Evolutionary conservation across 2,113 vertebrate genomes (phyloP).

Genomic region (Salvelinus fontinalis): DNA sequence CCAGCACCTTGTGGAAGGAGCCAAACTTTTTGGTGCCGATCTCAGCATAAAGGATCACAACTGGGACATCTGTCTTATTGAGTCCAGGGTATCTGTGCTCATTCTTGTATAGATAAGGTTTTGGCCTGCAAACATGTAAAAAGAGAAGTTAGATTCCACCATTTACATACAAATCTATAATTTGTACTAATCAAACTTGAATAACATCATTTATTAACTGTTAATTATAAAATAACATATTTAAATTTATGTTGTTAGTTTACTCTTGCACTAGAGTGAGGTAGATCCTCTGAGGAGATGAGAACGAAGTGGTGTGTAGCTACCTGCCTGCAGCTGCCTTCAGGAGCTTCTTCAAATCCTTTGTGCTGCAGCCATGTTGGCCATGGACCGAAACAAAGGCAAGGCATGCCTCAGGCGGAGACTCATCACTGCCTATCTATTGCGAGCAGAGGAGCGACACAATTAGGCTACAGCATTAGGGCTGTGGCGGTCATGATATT

Average conservation of each 20-base stretch:
- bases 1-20: constrained; percentile 85
- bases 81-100: constrained; percentile 87
- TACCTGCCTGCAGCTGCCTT: constrained; percentile 91
- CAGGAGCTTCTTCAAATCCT: constrained; percentile 91
- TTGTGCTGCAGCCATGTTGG: constrained; percentile 86
- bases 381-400: constrained; percentile 90
- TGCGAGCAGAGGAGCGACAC: constrained; percentile 9
- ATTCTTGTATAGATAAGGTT: constrained; percentile 85
- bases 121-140: constrained; percentile 76
- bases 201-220: background rate
- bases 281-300: constrained; percentile 4
- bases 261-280: background rate
- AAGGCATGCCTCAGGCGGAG: constrained; percentile 84
- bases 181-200: background rate
- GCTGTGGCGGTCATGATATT: no score
- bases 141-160: constrained; percentile 1
- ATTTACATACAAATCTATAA: background rate
- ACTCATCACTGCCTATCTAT: constrained; percentile 91
- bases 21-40: constrained; percentile 89
- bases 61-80: constrained; percentile 77
- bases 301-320: constrained; percentile 23
- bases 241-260: background rate
- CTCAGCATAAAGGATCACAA: constrained; percentile 93
- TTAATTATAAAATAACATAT: background rate
- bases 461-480: no score